A percentile compares a stretch with the other conserved stretches of the same genome.
phyloP scores from a whole-genome alignment of 2,888 invertebrate genomes.

The Ormyrus pomaceus region DNA sequence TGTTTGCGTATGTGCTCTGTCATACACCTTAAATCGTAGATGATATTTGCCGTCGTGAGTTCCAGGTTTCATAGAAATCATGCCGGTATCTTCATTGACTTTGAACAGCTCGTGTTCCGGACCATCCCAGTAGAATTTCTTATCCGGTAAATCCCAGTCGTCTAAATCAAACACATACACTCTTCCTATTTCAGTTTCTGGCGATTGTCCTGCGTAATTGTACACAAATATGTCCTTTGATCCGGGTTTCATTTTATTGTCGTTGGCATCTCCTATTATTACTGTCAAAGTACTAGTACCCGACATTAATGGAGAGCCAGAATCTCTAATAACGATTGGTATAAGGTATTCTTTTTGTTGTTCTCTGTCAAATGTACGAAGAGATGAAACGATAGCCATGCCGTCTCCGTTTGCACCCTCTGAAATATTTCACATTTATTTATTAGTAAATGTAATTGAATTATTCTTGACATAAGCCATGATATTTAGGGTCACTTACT shows the following conservation, averaged over 20 bases:
- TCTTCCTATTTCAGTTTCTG: slow-evolving; percentile 93
- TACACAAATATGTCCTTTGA: slow-evolving; percentile 98
- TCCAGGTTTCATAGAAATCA: slow-evolving; percentile 96
- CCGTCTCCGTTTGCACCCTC: slow-evolving; percentile 98
- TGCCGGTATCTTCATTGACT: slow-evolving; percentile 93
- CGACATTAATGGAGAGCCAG: slow-evolving; percentile 96
- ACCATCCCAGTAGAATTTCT: slow-evolving; percentile 96
- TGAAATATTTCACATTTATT: slow-evolving; percentile 69
- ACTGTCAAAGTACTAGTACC: slow-evolving; percentile 97
- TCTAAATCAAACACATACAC: slow-evolving; percentile 98
- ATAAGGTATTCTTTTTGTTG: slow-evolving; percentile 97
- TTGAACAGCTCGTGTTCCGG: slow-evolving; percentile 91
- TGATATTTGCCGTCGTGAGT: slow-evolving; percentile 92
- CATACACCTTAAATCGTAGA: slow-evolving; percentile 91
- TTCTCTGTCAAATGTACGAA: slow-evolving; percentile 95
- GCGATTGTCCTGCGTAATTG: slow-evolving; percentile 93
- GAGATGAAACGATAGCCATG: slow-evolving; percentile 96
- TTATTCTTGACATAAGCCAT: not conserved
- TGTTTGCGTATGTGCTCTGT: slow-evolving; percentile 95
- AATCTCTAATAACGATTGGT: slow-evolving; percentile 98
- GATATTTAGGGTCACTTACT: slow-evolving; percentile 79
- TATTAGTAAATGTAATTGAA: slow-evolving; percentile 2
- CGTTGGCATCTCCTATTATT: slow-evolving; percentile 98
- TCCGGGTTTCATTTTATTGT: slow-evolving; percentile 99
- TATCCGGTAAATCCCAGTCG: slow-evolving; percentile 99